Base-by-base conservation (phyloP, 2,113 vertebrate species). In the Prietella phreatophila region DNA sequence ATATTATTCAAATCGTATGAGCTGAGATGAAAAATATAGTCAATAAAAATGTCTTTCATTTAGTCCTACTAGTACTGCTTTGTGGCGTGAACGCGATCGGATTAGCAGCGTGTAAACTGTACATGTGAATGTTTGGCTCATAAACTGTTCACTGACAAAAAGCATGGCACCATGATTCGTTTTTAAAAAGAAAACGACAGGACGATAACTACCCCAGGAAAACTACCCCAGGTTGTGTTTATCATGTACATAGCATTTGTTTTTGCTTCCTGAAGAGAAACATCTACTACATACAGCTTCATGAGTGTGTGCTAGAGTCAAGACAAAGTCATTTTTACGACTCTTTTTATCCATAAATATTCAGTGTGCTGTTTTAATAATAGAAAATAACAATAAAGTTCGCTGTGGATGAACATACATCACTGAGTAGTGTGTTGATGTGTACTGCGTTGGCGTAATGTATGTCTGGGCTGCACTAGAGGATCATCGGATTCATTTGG, bases 51-150 rank as follows among this genome's bases (percentile, higher is more conserved):
- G 78, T 25, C 8, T 33, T 33, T 50, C 36, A 71, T 36, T 71
- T 22, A 73, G 65, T 33, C 27, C 5, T 65, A 36, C n/a, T n/a
- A 36, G 17, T 36, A 11, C 22, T 78, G 33, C 55, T n/a, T 22
- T 13, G 42, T 50, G 75, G 75, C 50, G 75, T 5, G 27, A 78
- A 78, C 27, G 75, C 75, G 6, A 78, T 78, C 55, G 17, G 30
- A 63, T 27, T 50, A 50, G 55, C 84, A 78, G 71, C 84, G 50
- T 61, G 58, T 79, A 85, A 85, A 85, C 19, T 33, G 33, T 63
- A 79, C 36, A 42, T 17, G 6, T 42, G 25, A 30, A n/a, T 61
- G 55, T 19, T 22, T 30, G 55, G 71, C 71, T 78, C 71, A 69
- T 25, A 10, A 61, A 56, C 55, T 56, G 58, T 8, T 61, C 25